These are phyloP conservation scores for Stenichneumon culpator DNA, from an alignment of 2,888 invertebrate species.

Conservation along the genomic window DNA sequence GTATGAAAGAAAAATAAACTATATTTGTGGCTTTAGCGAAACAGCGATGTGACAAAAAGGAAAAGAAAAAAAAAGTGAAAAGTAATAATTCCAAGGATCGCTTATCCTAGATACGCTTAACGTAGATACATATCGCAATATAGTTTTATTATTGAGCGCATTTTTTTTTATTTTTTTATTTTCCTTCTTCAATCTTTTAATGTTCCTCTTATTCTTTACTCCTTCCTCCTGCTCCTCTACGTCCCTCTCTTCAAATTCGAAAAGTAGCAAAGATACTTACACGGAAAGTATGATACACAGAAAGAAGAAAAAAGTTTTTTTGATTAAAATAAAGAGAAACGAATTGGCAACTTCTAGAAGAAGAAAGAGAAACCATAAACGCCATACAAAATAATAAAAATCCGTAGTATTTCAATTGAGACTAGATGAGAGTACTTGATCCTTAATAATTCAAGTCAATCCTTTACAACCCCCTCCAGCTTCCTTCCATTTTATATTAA, in stretches of 20 bases:
- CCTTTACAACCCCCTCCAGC: constrained; percentile 40
- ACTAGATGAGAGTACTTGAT: constrained; percentile 71
- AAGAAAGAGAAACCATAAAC: constrained; percentile 26
- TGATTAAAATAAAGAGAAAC: not conserved
- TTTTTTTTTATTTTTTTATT: constrained; percentile 51
- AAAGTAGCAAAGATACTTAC: constrained; percentile 52
- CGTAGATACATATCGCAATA: constrained; percentile 65
- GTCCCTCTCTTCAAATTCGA: constrained; percentile 43
- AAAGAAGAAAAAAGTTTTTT: constrained; percentile 5
- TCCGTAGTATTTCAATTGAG: constrained; percentile 64
- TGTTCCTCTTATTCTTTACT: not conserved
- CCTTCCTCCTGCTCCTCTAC: constrained; percentile 7
- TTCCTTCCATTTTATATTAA: constrained; percentile 68
- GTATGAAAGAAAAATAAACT: constrained; percentile 14
- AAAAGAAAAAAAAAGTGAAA: constrained; percentile 34
- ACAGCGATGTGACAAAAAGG: constrained; percentile 55
- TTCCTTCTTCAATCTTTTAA: constrained; percentile 19
- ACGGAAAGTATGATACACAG: constrained; percentile 45
- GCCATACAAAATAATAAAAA: constrained; percentile 61
- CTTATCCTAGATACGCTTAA: constrained; percentile 66
- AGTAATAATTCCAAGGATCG: constrained; percentile 53
- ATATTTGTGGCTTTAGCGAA: constrained; percentile 61
- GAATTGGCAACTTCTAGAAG: constrained; percentile 21
- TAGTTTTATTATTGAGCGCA: constrained; percentile 65
- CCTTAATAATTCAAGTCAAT: constrained; percentile 62